These are phyloP conservation scores for Verasper variegatus DNA, from an alignment of 2,113 vertebrate genomes.

Conservation along the genomic window DNA sequence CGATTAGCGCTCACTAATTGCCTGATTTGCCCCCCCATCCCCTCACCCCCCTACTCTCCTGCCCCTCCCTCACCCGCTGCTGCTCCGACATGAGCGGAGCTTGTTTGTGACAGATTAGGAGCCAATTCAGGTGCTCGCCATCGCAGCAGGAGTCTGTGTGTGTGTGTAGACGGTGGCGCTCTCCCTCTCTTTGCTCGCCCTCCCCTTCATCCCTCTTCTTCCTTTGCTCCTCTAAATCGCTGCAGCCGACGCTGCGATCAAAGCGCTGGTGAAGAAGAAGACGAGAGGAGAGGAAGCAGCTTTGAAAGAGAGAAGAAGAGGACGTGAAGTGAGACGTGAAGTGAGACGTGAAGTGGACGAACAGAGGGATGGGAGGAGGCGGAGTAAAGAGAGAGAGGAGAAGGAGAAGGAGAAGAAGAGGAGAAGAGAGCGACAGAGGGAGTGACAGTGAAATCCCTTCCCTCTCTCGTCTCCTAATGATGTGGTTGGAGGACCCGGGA, in stretches of 20 bases:
- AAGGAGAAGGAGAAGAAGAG: background rate
- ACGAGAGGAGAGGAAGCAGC: constrained; percentile 63
- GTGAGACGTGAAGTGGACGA: constrained; percentile 68
- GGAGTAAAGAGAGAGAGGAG: constrained; percentile 54
- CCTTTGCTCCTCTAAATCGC: constrained; percentile 69
- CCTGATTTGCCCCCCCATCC: constrained; percentile 80
- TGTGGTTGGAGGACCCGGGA: constrained; percentile 90
- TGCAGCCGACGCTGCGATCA: constrained; percentile 84
- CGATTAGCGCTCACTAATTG: constrained; percentile 93
- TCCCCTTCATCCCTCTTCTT: constrained; percentile 11
- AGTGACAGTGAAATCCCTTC: constrained; percentile 67
- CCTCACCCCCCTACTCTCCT: background rate
- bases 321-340: constrained; percentile 74
- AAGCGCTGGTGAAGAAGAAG: constrained; percentile 73
- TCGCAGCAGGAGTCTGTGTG: constrained; percentile 27
- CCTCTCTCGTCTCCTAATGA: constrained; percentile 95
- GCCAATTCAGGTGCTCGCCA: constrained; percentile 60
- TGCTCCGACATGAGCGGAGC: constrained; percentile 26
- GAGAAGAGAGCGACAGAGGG: background rate
- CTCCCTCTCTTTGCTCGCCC: constrained; percentile 1
- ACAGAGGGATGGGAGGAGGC: constrained; percentile 36
- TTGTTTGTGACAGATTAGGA: constrained; percentile 72
- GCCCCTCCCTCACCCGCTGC: constrained; percentile 8
- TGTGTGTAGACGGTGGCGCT: background rate
- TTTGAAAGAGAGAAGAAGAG: constrained; percentile 79